Conservation (phyloP, 1,140 invertebrate species). For the Xylocopa sonorina region DNA sequence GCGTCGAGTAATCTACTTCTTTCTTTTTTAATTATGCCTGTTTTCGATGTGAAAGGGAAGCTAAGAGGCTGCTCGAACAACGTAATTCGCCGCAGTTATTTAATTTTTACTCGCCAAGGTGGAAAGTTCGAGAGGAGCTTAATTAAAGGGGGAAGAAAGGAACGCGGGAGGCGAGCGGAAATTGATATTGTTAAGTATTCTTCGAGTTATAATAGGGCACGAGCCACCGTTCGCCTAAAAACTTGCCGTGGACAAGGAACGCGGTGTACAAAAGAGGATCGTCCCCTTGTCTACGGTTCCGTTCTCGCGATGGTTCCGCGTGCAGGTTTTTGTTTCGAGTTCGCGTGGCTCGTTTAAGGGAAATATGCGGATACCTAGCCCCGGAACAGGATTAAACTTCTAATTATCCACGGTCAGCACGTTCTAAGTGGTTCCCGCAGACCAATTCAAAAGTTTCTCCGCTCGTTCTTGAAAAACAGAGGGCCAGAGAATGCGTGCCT, state of each 20-base stretch:
- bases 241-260: not conserved
- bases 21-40: no score
- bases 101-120: no score
- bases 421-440: conserved; percentile 10
- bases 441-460: conserved; percentile 18
- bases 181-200: not conserved
- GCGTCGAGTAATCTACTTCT: no score
- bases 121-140: no score
- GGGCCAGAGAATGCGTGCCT: not conserved
- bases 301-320: not conserved
- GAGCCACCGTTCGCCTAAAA: not conserved
- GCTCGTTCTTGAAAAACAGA: conserved; percentile 20
- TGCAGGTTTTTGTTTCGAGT: conserved; percentile 10
- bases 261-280: no score
- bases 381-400: conserved; percentile 16
- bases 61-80: no score
- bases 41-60: no score
- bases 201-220: not conserved
- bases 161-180: not conserved
- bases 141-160: not conserved
- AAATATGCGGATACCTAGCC: conserved; percentile 2
- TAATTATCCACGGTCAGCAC: conserved; percentile 36
- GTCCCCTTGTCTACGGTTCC: not conserved
- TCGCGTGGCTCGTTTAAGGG: not conserved
- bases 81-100: no score